A percentile compares a stretch with the other conserved stretches of the same genome.
Conservation (phyloP, 2,113 vertebrate species). For the Pundamilia nyererei region DNA sequence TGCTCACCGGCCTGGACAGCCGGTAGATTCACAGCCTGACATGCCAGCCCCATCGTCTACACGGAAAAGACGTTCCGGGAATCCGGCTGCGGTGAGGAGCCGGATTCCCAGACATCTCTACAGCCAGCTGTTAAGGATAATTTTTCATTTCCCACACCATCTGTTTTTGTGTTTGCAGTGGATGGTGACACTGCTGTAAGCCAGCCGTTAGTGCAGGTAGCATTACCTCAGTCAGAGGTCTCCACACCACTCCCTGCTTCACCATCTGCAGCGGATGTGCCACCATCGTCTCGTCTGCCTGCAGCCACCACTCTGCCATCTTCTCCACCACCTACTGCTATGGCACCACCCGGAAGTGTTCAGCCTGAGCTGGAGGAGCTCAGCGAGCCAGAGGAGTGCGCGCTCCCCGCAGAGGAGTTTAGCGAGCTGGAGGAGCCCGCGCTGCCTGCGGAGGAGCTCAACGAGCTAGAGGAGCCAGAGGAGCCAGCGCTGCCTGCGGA, state of each 20-base stretch:
- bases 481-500: fast-evolving
- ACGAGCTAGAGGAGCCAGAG: fast-evolving
- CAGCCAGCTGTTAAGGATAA: neutral
- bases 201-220: neutral
- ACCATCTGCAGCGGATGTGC: neutral
- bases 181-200: neutral
- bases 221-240: neutral
- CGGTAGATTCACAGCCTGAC: neutral
- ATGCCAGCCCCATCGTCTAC: neutral
- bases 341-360: neutral
- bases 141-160: neutral
- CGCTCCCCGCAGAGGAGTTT: neutral
- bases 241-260: neutral
- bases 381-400: fast-evolving
- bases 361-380: neutral
- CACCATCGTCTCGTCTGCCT: neutral
- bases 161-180: neutral
- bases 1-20: neutral
- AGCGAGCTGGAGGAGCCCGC: fast-evolving
- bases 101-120: neutral
- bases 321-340: neutral
- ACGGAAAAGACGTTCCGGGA: fast-evolving
- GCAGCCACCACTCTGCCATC: neutral
- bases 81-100: neutral
- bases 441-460: fast-evolving